A percentile compares a stretch with the other conserved stretches of the same genome.
phyloP scores from a whole-genome alignment of 2,113 vertebrate species.

The Rhinoderma darwinii region DNA sequence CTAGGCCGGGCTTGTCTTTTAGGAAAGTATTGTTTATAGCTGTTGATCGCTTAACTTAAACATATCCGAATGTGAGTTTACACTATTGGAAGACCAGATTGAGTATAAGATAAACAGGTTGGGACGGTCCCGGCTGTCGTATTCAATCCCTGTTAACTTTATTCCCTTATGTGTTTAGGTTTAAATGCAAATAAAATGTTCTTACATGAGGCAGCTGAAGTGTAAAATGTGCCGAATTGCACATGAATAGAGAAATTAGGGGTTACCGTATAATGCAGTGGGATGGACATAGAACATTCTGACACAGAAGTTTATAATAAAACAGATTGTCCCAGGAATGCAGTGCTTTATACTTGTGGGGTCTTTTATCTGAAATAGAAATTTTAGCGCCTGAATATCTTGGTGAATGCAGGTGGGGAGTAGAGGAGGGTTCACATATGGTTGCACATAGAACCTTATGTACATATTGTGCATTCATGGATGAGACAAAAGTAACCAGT shows the following conservation, averaged over 20 bases:
- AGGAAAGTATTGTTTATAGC: constrained; percentile 38
- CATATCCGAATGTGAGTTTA: constrained; percentile 45
- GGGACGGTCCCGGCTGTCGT: neutral
- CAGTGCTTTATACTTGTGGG: neutral
- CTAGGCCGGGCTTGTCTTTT: constrained; percentile 1
- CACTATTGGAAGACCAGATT: constrained; percentile 20
- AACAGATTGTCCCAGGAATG: neutral
- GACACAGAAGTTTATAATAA: neutral
- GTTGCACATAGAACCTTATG: too few species aligned
- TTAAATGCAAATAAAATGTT: constrained; percentile 23
- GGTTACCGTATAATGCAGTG: neutral
- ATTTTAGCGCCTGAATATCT: too few species aligned
- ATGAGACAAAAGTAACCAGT: too few species aligned
- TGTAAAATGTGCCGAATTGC: neutral
- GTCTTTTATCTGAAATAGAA: neutral
- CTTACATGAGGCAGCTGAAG: constrained; percentile 23
- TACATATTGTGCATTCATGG: too few species aligned
- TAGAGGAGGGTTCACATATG: too few species aligned
- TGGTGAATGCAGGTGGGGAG: too few species aligned
- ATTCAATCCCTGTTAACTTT: constrained; percentile 8
- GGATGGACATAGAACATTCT: neutral
- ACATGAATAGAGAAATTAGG: neutral
- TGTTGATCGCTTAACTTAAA: constrained; percentile 30
- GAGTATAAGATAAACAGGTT: constrained; percentile 38
- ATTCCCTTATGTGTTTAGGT: constrained; percentile 26